These are phyloP conservation scores for Dryas iulia DNA, from an alignment of 1,140 invertebrate genomes.

Conservation along the genomic window DNA sequence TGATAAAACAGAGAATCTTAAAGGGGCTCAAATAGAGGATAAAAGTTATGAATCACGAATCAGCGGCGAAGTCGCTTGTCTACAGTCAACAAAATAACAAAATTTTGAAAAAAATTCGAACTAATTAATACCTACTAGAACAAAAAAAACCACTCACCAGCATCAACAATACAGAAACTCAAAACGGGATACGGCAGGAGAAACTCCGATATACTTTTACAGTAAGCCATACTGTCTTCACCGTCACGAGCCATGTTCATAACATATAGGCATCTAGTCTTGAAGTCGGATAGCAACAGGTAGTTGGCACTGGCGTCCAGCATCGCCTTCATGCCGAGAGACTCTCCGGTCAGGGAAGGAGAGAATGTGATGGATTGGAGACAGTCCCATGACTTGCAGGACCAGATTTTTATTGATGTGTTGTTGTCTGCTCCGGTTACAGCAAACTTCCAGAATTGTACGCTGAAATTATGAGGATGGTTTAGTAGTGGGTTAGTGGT, in stretches of 20 bases:
- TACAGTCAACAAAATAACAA: too few relatives aligned
- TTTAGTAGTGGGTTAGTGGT: too few relatives aligned
- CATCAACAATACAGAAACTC: slow-evolving; percentile 92
- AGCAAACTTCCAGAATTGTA: slow-evolving; percentile 96
- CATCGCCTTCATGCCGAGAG: slow-evolving; percentile 86
- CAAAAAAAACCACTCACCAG: slow-evolving; percentile 70
- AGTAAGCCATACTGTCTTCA: slow-evolving; percentile 61
- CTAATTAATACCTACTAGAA: too few relatives aligned
- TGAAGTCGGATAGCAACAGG: slow-evolving; percentile 91
- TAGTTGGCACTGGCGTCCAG: slow-evolving; percentile 91
- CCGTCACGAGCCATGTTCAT: slow-evolving; percentile 82
- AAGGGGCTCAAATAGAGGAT: too few relatives aligned
- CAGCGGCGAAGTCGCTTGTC: too few relatives aligned
- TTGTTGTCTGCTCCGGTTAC: slow-evolving; percentile 95
- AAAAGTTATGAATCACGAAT: too few relatives aligned
- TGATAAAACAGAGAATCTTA: too few relatives aligned
- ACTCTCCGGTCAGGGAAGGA: slow-evolving; percentile 54
- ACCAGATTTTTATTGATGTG: slow-evolving; percentile 95
- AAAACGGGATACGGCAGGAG: slow-evolving; percentile 90
- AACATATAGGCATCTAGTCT: slow-evolving; percentile 88
- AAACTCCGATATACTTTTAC: slow-evolving; percentile 89
- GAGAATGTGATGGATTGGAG: slow-evolving; percentile 92
- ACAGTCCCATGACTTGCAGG: slow-evolving; percentile 95
- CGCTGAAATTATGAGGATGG: slow-evolving; percentile 81
- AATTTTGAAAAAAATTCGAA: too few relatives aligned